Conservation (phyloP, 2,888 invertebrate genomes). For the Dinocampus coccinellae region DNA sequence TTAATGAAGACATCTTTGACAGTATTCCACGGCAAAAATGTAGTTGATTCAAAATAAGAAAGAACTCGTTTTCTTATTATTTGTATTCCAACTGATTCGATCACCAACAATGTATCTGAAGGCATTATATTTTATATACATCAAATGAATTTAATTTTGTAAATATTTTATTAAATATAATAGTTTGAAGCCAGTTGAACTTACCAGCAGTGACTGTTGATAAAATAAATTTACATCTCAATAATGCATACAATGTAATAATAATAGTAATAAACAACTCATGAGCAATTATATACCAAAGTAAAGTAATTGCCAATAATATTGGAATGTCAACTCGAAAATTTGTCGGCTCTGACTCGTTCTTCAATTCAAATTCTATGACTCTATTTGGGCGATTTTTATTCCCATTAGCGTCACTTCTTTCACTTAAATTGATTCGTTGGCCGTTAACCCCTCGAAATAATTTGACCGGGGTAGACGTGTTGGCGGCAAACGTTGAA, state of each 20-base stretch:
- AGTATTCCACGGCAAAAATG: conserved; percentile 64
- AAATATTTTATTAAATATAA: no score
- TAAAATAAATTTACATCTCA: conserved; percentile 49
- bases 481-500: conserved; percentile 29
- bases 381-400: conserved; percentile 35
- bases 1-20: conserved; percentile 65
- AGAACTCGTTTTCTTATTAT: conserved; percentile 55
- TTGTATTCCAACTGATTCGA: conserved; percentile 64
- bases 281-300: neutral
- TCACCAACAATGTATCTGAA: conserved; percentile 60
- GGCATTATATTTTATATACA: conserved; percentile 1
- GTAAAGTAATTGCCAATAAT: conserved; percentile 19
- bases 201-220: conserved; percentile 54
- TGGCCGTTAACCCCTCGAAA: conserved; percentile 46
- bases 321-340: conserved; percentile 21
- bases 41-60: conserved; percentile 49
- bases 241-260: conserved; percentile 38
- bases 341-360: conserved; percentile 21
- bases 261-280: conserved; percentile 26
- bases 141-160: no score
- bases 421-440: conserved; percentile 40
- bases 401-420: conserved; percentile 24
- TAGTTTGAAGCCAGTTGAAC: conserved; percentile 25
- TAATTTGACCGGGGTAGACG: conserved; percentile 37
- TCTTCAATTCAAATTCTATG: conserved; percentile 42